Percentiles rank a stretch among this genome's conserved stretches.
phyloP scores from a whole-genome alignment of 1,140 invertebrate genomes.

The Atopsyche davidsoni region DNA sequence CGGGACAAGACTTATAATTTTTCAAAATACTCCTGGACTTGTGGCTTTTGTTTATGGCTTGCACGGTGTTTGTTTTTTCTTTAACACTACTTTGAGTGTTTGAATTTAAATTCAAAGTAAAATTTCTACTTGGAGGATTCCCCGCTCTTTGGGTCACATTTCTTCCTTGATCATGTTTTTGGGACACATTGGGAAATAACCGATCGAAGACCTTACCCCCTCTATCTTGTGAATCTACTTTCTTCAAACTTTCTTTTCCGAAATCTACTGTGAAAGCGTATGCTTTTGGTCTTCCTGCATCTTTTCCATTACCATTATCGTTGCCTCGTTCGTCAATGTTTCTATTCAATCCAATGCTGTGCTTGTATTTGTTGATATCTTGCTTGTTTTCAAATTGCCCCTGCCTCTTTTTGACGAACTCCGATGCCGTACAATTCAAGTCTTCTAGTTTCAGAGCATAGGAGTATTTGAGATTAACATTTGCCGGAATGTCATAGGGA shows the following conservation, averaged over 20 bases:
- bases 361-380: neutral
- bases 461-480: constrained; percentile 39
- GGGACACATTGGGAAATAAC: constrained; percentile 36
- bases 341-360: neutral
- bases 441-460: constrained; percentile 23
- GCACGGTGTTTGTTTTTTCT: constrained; percentile 15
- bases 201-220: constrained; percentile 46
- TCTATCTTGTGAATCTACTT: no score
- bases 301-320: constrained; percentile 6
- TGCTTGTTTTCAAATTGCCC: constrained; percentile 22
- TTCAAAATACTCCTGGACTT: constrained; percentile 56
- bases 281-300: constrained; percentile 12
- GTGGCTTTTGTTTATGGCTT: constrained; percentile 15
- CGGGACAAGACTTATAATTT: constrained; percentile 62
- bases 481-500: constrained; percentile 48
- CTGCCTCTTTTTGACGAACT: constrained; percentile 27
- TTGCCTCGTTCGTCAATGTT: constrained; percentile 5
- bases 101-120: constrained; percentile 38
- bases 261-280: constrained; percentile 42
- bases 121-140: constrained; percentile 36
- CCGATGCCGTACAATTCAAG: constrained; percentile 21
- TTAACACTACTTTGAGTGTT: constrained; percentile 19
- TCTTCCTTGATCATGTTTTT: constrained; percentile 25
- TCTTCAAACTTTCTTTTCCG: constrained; percentile 20
- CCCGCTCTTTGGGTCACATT: constrained; percentile 34